These are phyloP conservation scores for Dromococcyx pavoninus DNA, from an alignment of 2,797 vertebrate genomes.

Conservation along the genomic window DNA sequence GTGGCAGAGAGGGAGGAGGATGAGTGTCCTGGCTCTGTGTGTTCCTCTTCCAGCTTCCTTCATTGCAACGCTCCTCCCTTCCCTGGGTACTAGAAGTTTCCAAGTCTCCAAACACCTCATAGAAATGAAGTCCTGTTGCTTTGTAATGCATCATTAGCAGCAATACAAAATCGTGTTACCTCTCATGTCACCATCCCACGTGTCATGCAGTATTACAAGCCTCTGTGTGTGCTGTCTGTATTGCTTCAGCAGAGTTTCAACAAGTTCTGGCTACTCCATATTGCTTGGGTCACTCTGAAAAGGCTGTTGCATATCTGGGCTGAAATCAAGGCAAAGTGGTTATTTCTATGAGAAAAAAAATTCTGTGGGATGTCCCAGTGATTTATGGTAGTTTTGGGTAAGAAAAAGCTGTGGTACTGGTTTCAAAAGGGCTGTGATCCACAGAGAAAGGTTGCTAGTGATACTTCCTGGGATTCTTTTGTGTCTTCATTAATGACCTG, in stretches of 20 bases:
- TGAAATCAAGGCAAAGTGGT: not conserved
- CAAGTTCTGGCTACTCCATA: not conserved
- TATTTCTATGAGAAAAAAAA: not conserved
- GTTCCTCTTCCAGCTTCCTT: not conserved
- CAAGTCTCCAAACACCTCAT: not conserved
- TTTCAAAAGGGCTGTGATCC: not conserved
- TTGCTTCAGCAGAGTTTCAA: not conserved
- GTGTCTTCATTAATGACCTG: not conserved
- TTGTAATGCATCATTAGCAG: not conserved
- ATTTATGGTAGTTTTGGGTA: not conserved
- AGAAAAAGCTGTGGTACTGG: not conserved
- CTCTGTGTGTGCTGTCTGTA: not conserved
- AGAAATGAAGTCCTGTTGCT: not conserved
- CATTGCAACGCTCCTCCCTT: not conserved
- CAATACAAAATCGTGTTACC: not conserved
- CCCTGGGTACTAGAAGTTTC: not conserved
- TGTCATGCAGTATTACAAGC: not conserved
- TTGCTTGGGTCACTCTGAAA: not conserved
- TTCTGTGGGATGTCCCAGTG: not conserved
- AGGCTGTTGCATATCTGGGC: not conserved
- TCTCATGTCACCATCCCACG: fast-evolving
- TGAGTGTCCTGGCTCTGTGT: not conserved
- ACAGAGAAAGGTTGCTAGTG: not conserved
- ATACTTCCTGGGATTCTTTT: not conserved
- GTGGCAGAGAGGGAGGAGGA: not conserved